Evolutionary conservation across 2,113 vertebrate species (phyloP), one percentile per base, ranked within the genome.

Genomic region (Neogobius melanostomus): DNA sequence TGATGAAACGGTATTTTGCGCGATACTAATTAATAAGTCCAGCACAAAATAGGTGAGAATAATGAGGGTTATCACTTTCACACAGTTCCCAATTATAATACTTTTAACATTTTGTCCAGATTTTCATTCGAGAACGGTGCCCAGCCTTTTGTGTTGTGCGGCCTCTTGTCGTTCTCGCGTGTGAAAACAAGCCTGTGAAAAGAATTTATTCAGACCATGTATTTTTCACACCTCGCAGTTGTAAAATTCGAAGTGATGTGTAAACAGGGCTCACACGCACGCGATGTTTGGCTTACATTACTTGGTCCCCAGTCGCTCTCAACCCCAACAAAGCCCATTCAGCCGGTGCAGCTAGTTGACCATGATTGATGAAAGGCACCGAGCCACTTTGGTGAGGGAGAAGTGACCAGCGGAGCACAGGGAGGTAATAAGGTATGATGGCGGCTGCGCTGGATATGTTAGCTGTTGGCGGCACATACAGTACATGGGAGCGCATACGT

Each of bases 381-480:
- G 12, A 65, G 72, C 68, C 67, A 75, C 66, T 12, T 2, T 76
- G 79, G 71, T 57, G 68, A 75, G 77, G 64, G 74, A 78, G 76
- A 76, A 71, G 80, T 81, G 82, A 80, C 81, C 77, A 82, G 69
- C 71, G 70, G 72, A 79, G 81, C 82, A 68, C 77, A 68, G 10
- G 67, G 72, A 75, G 70, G 79, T 87, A 86, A 86, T 86, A 84
- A 75, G 76, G 80, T 80, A 80, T 85, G 84, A 82, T 85, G 74
- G 63, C 67, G 68, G 77, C 74, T 72, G 65, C 51, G 69, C 68
- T 82, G 80, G 64, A 72, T 80, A 72, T 75, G 69, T 86, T 83
- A 77, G 73, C 62, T 75, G 69, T 86, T 83, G 77, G 73, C 62
- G 67, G 42, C 71, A 60, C 56, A 69, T n/a, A n/a, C n/a, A n/a